A percentile compares a stretch with the other conserved stretches of the same genome.
phyloP scores from a whole-genome alignment of 1,140 invertebrate species.

The Drosophila sturtevanti region DNA sequence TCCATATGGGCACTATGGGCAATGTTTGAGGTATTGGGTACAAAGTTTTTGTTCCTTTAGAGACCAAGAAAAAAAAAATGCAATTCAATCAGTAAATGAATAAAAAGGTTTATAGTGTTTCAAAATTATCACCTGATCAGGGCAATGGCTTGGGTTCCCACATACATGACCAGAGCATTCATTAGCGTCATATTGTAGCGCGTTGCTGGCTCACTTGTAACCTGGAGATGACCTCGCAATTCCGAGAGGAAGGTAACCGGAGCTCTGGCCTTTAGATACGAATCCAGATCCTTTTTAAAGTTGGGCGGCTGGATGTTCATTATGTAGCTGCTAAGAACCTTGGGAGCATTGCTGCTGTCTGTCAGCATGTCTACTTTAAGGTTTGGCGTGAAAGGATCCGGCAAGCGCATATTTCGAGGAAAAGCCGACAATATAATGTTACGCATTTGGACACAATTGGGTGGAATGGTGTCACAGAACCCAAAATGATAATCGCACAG shows the following conservation, averaged over 20 bases:
- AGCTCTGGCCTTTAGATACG: slow-evolving; percentile 96
- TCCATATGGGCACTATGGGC: slow-evolving; percentile 99
- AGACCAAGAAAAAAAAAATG: neutral
- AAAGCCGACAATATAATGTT: slow-evolving; percentile 99
- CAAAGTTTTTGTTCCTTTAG: slow-evolving; percentile 90
- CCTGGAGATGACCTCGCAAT: slow-evolving; percentile 93
- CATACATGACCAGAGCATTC: slow-evolving; percentile 98
- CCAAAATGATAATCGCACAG: slow-evolving; percentile 99
- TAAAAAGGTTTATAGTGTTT: neutral
- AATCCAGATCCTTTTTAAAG: slow-evolving; percentile 98
- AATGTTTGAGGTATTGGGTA: slow-evolving; percentile 97
- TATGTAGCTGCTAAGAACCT: slow-evolving; percentile 95
- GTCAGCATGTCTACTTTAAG: slow-evolving; percentile 97
- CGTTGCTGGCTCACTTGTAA: slow-evolving; percentile 92
- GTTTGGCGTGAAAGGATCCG: slow-evolving; percentile 99
- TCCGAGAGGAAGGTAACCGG: slow-evolving; percentile 98
- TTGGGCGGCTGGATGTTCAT: slow-evolving; percentile 92
- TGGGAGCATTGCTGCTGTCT: slow-evolving; percentile 92
- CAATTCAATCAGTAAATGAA: too few species aligned
- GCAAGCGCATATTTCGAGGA: slow-evolving; percentile 97
- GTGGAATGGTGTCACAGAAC: slow-evolving; percentile 99
- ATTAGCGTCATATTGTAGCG: slow-evolving; percentile 98
- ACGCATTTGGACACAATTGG: slow-evolving; percentile 99
- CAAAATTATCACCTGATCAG: slow-evolving; percentile 85
- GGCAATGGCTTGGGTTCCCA: slow-evolving; percentile 97